Conservation (phyloP, 2,113 vertebrate species). For the Phaethornis superciliosus region DNA sequence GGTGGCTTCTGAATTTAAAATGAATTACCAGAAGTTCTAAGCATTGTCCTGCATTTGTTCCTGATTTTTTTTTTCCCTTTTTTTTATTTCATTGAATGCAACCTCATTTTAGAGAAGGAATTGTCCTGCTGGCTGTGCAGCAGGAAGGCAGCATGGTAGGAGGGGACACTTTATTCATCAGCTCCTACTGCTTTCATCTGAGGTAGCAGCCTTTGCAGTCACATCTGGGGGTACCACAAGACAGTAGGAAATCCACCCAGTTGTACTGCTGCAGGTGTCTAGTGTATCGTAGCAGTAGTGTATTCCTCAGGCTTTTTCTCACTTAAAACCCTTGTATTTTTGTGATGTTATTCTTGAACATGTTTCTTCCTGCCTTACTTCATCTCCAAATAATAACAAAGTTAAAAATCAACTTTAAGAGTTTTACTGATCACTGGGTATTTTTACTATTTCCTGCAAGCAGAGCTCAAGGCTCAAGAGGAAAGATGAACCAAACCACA, state of each 20-base stretch:
- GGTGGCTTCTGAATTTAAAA: background rate
- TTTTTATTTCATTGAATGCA: background rate
- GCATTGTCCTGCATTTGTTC: background rate
- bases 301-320: background rate
- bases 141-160: background rate
- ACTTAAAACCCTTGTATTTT: background rate
- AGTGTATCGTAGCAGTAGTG: background rate
- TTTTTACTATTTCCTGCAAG: background rate
- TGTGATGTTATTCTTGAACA: accelerated
- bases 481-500: background rate
- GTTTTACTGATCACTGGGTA: background rate
- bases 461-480: background rate
- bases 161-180: background rate
- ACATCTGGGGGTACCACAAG: background rate
- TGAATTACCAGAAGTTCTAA: background rate
- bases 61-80: background rate
- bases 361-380: background rate
- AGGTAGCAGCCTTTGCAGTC: background rate
- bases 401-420: background rate
- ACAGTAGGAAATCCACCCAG: background rate
- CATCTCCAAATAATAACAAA: background rate
- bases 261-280: background rate
- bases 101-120: background rate
- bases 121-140: background rate
- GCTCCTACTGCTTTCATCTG: background rate